Evolutionary conservation across 2,888 invertebrate genomes (phyloP).

Genomic region (Catocala nupta): DNA sequence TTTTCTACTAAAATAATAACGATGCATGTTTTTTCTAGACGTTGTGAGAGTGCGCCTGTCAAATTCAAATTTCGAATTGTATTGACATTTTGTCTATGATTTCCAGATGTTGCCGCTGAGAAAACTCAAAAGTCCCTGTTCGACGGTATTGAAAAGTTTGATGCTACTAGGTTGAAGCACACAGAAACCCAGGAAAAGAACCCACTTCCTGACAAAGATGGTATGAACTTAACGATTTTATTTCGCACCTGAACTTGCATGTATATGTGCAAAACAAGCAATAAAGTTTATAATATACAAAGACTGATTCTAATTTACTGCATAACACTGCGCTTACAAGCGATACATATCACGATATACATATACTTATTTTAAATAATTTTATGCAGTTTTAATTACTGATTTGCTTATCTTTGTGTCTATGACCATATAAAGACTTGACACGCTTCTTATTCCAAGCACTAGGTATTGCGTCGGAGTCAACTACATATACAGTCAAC

Average conservation of each 20-base stretch:
- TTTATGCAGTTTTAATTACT: conserved; percentile 45
- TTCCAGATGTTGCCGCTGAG: conserved; percentile 94
- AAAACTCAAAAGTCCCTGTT: conserved; percentile 94
- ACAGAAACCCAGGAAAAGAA: conserved; percentile 97
- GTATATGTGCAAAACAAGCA: conserved; percentile 28
- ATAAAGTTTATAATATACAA: too few species aligned
- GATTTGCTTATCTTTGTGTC: conserved; percentile 49
- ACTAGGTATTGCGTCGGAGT: conserved; percentile 27
- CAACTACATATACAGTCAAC: conserved; percentile 12
- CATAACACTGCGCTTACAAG: conserved; percentile 22
- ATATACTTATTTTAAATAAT: conserved; percentile 28
- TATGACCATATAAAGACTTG: conserved; percentile 39
- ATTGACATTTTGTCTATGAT: conserved; percentile 53
- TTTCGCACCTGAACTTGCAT: conserved; percentile 32
- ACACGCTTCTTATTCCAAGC: conserved; percentile 53
- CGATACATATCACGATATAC: conserved; percentile 16
- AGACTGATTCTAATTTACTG: background rate
- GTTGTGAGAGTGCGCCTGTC: conserved; percentile 49
- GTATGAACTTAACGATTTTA: conserved; percentile 80
- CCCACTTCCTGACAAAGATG: conserved; percentile 97
- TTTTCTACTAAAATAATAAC: conserved; percentile 58
- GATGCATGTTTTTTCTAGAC: conserved; percentile 61
- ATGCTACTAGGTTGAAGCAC: conserved; percentile 94
- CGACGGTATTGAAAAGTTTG: conserved; percentile 95
- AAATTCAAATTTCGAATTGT: conserved; percentile 23